Percentiles rank a stretch among this genome's conserved stretches.
These are phyloP conservation scores for Platyrinchus mystaceus DNA, from an alignment of 2,797 vertebrate species.

Conservation along the genomic window DNA sequence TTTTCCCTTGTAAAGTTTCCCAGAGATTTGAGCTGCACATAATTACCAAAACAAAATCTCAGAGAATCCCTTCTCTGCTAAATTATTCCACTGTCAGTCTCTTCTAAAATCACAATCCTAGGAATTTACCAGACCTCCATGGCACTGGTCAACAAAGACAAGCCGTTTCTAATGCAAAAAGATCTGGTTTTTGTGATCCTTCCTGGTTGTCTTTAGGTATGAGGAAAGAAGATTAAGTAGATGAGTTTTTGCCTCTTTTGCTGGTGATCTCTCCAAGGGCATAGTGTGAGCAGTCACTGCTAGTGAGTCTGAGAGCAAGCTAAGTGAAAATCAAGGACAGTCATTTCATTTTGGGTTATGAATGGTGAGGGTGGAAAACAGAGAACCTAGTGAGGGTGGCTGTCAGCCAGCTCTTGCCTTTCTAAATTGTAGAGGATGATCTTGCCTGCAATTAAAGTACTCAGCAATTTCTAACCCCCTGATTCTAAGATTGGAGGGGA, in stretches of 20 bases:
- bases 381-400: not conserved
- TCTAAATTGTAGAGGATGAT: not conserved
- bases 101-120: conserved; percentile 4
- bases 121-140: not conserved
- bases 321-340: not conserved
- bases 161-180: not conserved
- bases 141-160: not conserved
- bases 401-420: not conserved
- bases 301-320: not conserved
- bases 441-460: not conserved
- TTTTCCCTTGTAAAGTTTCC: conserved; percentile 2
- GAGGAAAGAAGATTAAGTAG: conserved; percentile 23
- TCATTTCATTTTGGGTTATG: not conserved
- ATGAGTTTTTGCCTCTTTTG: not conserved
- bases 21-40: not conserved
- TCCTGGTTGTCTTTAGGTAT: not conserved
- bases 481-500: not conserved
- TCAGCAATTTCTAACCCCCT: not conserved
- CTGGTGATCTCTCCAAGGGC: not conserved
- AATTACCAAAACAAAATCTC: conserved; percentile 14
- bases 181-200: not conserved
- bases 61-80: not conserved
- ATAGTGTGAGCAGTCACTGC: not conserved
- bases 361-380: not conserved
- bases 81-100: not conserved